Base-by-base conservation (phyloP, 2,888 invertebrate species). In the Heliconius ismenius region DNA sequence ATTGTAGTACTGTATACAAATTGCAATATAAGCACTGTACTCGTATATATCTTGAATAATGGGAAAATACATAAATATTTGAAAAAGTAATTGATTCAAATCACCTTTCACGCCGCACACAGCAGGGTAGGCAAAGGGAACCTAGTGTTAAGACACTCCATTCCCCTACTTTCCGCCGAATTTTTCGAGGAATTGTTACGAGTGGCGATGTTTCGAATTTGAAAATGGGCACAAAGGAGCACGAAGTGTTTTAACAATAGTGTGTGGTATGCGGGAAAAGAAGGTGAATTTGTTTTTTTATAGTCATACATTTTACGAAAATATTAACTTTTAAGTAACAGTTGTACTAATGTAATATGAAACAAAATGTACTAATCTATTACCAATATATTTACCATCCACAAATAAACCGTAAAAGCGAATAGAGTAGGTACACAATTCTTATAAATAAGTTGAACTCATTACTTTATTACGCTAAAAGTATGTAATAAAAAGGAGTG, bases 401-500 rank as follows among this genome's bases (percentile, higher is more conserved):
- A 39, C 39, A 65, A 65, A 39, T 65, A 39, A 65, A 13, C 39
- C 6, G 24, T 65, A 39, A 65, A 65, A 65, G n/a, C 39, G n/a
- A 39, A 65, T 24, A 65, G 13, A 65, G 36, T 32, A 28, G 28
- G 6, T 26, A 24, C 11, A 58, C 60, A 73, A 62, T 70, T 62
- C 73, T 60, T 73, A 39, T 73, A 73, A 73, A 73, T 21, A 73
- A 73, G 24, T 73, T 62, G 39, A 68, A 49, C 68, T 69, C 73
- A 78, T 78, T 78, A 68, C 70, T 62, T 79, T 75, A 74, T 78
- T 73, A 75, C 79, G 76, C 74, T 73, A 76, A 78, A 76, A 78
- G 76, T 76, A 78, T 67, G 75, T 77, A 78, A 81, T 84, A 84
- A 84, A 83, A 80, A 79, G 79, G 65, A 78, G 79, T 84, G 81